Conservation (phyloP, 2,797 vertebrate species). For the Acipenser ruthenus region DNA sequence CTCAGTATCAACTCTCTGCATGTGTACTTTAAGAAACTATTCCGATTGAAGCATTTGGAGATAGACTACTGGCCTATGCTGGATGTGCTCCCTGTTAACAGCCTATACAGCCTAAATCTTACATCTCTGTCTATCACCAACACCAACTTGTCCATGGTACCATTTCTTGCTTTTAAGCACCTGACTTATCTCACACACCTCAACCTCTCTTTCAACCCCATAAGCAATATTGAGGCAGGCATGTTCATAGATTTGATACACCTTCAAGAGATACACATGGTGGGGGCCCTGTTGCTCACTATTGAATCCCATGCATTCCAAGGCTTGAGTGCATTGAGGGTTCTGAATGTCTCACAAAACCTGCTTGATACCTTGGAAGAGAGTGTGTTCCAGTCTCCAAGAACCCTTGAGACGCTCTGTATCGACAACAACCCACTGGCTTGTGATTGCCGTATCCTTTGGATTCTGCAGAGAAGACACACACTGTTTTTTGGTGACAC, state of each 20-base stretch:
- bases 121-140: constrained; percentile 88
- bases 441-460: constrained; percentile 95
- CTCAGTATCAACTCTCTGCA: constrained; percentile 88
- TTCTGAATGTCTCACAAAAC: constrained; percentile 93
- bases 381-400: constrained; percentile 85
- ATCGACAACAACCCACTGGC: constrained; percentile 90
- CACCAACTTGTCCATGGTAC: constrained; percentile 85
- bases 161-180: constrained; percentile 87
- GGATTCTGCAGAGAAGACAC: constrained; percentile 86
- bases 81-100: constrained; percentile 80
- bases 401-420: constrained; percentile 78
- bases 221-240: constrained; percentile 80
- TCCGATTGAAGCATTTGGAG: constrained; percentile 83
- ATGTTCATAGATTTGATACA: constrained; percentile 82
- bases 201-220: constrained; percentile 90
- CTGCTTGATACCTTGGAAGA: constrained; percentile 89
- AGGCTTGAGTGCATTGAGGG: constrained; percentile 76
- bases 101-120: constrained; percentile 88
- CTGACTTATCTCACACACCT: constrained; percentile 85
- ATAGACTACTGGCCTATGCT: constrained; percentile 88
- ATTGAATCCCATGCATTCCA: constrained; percentile 91
- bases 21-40: constrained; percentile 90
- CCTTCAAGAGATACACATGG: constrained; percentile 82
- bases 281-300: constrained; percentile 74
- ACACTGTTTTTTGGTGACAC: constrained; percentile 78